A percentile compares a stretch with the other conserved stretches of the same genome.
Evolutionary conservation across 2,888 invertebrate genomes (phyloP).

Genomic region (Dryocosmus kuriphilus): DNA sequence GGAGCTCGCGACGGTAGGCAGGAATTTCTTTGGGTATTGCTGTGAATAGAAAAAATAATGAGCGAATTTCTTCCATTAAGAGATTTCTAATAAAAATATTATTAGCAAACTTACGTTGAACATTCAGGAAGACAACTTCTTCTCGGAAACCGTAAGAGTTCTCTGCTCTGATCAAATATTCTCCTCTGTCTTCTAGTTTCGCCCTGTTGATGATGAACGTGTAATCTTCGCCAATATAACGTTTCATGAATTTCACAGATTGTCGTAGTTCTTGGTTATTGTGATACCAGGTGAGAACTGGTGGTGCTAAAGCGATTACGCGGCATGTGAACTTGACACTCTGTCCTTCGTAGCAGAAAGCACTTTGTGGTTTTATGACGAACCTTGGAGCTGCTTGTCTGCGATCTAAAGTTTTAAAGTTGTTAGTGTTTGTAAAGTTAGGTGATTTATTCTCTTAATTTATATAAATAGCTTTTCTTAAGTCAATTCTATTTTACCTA

Average conservation of each 20-base stretch:
- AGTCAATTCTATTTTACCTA: conserved; percentile 83
- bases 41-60: conserved; percentile 72
- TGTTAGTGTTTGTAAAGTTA: background rate
- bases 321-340: conserved; percentile 98
- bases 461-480: background rate
- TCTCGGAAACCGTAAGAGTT: conserved; percentile 97
- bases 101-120: conserved; percentile 86
- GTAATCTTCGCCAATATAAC: conserved; percentile 97
- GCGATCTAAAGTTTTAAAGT: conserved; percentile 83
- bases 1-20: conserved; percentile 83
- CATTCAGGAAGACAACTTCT: conserved; percentile 97
- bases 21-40: conserved; percentile 87
- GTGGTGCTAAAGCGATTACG: conserved; percentile 95
- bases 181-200: conserved; percentile 96
- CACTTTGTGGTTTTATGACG: conserved; percentile 96
- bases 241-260: conserved; percentile 99
- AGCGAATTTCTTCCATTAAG: background rate
- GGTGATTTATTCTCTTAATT: background rate
- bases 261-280: conserved; percentile 96
- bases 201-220: conserved; percentile 98
- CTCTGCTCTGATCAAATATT: conserved; percentile 97
- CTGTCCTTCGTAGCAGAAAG: conserved; percentile 98
- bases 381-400: conserved; percentile 99
- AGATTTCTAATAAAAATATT: background rate
- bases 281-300: conserved; percentile 97